Base-by-base conservation (phyloP, 2,113 vertebrate species). In the Heterochromis multidens region DNA sequence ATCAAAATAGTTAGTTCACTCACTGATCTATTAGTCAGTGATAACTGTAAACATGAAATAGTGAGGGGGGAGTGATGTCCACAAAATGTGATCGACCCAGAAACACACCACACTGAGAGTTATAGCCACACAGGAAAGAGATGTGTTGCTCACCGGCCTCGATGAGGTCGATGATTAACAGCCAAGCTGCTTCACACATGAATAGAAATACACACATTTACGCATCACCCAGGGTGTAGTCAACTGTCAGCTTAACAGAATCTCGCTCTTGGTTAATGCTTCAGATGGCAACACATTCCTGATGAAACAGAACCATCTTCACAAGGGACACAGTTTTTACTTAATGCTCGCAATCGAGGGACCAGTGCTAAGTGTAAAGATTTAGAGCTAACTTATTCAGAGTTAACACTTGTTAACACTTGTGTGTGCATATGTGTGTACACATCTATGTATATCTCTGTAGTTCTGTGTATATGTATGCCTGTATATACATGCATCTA, bases 131-230 rank as follows among this genome's bases (percentile, higher is more conserved):
- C 11, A 37, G 76, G 79, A 62, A 74, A 23, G 67, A 63, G 54
- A 76, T 46, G 80, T 81, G 83, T 29, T 40, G 57, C 76, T 83
- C 54, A 49, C 67, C 6, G 65, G 59, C 56, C 31, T 29, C 17
- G 49, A 25, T n/a, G 10, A 77, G 58, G 81, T 87, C 84, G 63
- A 92, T 93, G 63, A 91, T 90, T 87, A 91, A 92, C 91, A 85
- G 21, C 16, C 27, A 37, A 87, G 78, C 80, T 35, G 60, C 82
- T 83, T 89, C 90, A 80, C 85, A 82, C 40, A 33, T 84, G 59
- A 87, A 43, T 4, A 59, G 33, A 78, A 74, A 72, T 3, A 86
- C 77, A 81, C 86, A 86, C 67, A 85, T 74, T 67, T 76, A 63
- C 80, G 78, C 59, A 83, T n/a, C 84, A 91, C 86, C 90, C 27